Conservation (phyloP, 1,140 invertebrate species). For the Littorina saxatilis region DNA sequence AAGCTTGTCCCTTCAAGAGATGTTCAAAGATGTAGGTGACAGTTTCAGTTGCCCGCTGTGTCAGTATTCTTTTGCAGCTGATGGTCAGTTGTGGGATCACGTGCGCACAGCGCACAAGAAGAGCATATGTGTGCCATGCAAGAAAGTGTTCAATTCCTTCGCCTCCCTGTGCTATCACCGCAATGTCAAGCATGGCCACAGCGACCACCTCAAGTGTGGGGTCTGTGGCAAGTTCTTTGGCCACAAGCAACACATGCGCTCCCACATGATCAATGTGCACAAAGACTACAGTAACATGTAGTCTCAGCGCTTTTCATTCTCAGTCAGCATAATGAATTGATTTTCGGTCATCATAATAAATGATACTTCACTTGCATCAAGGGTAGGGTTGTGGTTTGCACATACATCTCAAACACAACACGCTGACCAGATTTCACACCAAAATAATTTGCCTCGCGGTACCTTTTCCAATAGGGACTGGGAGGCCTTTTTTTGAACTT, state of each 20-base stretch:
- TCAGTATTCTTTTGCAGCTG: neutral
- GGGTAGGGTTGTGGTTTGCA: too few species aligned
- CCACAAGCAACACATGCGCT: constrained; percentile 18
- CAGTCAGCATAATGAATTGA: too few species aligned
- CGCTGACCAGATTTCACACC: too few species aligned
- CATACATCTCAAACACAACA: too few species aligned
- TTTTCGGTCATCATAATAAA: too few species aligned
- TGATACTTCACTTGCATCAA: too few species aligned
- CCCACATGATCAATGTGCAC: constrained; percentile 17
- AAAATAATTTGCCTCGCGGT: too few species aligned
- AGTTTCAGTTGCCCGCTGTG: neutral
- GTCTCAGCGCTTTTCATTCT: neutral
- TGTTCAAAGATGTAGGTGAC: neutral
- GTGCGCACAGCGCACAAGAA: constrained; percentile 1
- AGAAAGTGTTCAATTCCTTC: constrained; percentile 1
- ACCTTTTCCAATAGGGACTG: too few species aligned
- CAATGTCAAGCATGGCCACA: constrained; percentile 18
- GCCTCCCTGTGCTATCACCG: constrained; percentile 5
- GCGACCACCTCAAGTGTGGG: neutral
- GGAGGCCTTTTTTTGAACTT: too few species aligned
- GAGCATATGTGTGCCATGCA: constrained; percentile 9
- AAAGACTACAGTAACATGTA: neutral
- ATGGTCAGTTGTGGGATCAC: neutral
- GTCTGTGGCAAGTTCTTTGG: constrained; percentile 26
- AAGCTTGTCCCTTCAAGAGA: neutral